Evolutionary conservation across 2,797 vertebrate species (phyloP), one percentile per base, ranked within the genome.

Genomic region (Agapornis canus): DNA sequence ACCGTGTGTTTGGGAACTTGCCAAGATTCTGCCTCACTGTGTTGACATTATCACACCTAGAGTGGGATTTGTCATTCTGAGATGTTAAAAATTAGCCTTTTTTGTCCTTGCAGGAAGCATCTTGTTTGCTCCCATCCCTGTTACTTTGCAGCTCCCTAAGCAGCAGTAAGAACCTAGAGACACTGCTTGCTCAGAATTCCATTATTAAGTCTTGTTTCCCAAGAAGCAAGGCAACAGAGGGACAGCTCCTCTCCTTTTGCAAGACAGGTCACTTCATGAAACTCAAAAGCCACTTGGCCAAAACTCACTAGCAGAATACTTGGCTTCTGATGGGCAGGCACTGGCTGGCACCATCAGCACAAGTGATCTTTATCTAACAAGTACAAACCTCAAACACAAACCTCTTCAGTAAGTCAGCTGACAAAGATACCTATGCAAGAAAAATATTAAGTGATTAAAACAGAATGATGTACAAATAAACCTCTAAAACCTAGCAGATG

Each of bases 181-280:
- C 8, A 29, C 10, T 13, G 20, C 52, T 51, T 35, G 15, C 27
- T 82, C 65, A 79, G 59, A 64, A 82, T 49, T 72, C 57, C 37
- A 61, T 65, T 61, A 75, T 4, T 60, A 80, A 69, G 25, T 54
- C 57, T 39, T 60, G 14, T 65, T 18, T 63, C 79, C 10, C 42
- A 56, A 23, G 75, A 88, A 73, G 27, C 12, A 52, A 63, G n/a
- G 15, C 73, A 65, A 26, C 10, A 23, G 59, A 86, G 40, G 59
- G 32, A 59, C 43, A 70, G 21, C 40, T 86, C 1, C 0, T 0
- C 10, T 60, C 13, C 16, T 1, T 1, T 23, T n/a, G 49, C 43
- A 49, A 27, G 25, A 59, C 66, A 14, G 13, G 12, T 60, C 45
- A 32, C 21, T 57, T 61, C 32, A 47, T 6, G 3, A 68, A 42